These are phyloP conservation scores for Gisinianus flammeolus DNA, from an alignment of 2,888 invertebrate genomes.

Conservation along the genomic window DNA sequence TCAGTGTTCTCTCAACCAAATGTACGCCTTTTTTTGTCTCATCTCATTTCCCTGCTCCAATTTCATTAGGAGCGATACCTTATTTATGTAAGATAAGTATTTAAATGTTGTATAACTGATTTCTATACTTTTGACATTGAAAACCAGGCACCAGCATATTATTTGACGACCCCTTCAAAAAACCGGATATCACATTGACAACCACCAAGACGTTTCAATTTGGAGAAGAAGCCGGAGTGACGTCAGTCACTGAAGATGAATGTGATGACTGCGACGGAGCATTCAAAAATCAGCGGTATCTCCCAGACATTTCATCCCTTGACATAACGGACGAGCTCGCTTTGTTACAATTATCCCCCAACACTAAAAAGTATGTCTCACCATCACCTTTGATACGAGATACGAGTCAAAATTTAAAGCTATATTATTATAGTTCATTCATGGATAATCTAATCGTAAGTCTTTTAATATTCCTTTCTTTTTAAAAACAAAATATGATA, in stretches of 20 bases:
- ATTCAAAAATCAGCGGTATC: slow-evolving; percentile 19
- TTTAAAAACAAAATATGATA: no score
- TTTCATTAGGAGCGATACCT: background rate
- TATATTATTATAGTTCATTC: no score
- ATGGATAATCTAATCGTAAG: no score
- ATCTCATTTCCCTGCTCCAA: background rate
- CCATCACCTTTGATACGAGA: no score
- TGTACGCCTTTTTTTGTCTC: slow-evolving; percentile 11
- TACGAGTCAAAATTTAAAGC: no score
- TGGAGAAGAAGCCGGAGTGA: background rate
- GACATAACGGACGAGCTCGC: background rate
- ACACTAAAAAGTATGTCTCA: background rate
- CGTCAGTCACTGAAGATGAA: slow-evolving; percentile 13
- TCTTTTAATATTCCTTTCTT: no score
- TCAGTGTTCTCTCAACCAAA: slow-evolving; percentile 16
- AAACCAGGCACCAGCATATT: slow-evolving; percentile 49
- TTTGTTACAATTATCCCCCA: background rate
- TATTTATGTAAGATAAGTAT: background rate
- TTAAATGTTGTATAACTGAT: background rate
- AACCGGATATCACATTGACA: slow-evolving; percentile 40
- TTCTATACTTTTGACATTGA: background rate
- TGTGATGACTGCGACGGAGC: slow-evolving; percentile 26
- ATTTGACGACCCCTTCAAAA: slow-evolving; percentile 58
- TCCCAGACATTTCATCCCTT: background rate
- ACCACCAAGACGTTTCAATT: background rate